A percentile compares a stretch with the other conserved stretches of the same genome.
Evolutionary conservation across 2,797 vertebrate species (phyloP).

Genomic region (Chanos chanos): DNA sequence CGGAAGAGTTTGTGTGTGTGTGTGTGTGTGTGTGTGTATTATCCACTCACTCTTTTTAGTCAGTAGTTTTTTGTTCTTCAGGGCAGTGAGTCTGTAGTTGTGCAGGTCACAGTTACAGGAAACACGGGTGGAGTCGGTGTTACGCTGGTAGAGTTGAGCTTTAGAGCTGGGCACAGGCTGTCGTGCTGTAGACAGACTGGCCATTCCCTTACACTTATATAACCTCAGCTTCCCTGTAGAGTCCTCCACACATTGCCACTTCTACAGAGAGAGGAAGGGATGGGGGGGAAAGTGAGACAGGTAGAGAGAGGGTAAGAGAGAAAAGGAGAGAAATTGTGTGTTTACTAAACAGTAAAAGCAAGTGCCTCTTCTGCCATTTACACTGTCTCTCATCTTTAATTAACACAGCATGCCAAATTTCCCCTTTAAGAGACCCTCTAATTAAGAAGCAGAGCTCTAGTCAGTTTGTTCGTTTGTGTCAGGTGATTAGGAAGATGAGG

Average conservation of each 20-base stretch:
- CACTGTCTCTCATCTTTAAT: conserved; percentile 26
- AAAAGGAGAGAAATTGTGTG: conserved; percentile 15
- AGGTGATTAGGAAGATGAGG: conserved; percentile 19
- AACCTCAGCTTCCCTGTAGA: conserved; percentile 82
- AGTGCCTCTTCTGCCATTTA: conserved; percentile 1
- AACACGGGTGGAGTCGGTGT: conserved; percentile 30
- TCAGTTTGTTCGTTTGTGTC: conserved; percentile 9
- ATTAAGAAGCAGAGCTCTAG: conserved; percentile 10
- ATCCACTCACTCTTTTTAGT: conserved; percentile 84
- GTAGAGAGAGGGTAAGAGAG: not conserved
- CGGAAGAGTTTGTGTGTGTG: not conserved
- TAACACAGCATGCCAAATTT: conserved; percentile 18
- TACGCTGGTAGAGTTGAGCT: conserved; percentile 71
- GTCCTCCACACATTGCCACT: conserved; percentile 97
- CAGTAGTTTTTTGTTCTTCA: conserved; percentile 79
- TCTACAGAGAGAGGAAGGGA: conserved; percentile 63
- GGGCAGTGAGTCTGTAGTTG: conserved; percentile 63
- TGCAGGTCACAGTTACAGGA: conserved; percentile 76
- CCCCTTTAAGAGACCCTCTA: conserved; percentile 31
- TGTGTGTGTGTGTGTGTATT: not conserved
- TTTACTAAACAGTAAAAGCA: conserved; percentile 28
- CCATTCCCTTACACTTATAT: conserved; percentile 83
- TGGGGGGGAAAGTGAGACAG: conserved; percentile 2
- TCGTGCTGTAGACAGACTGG: conserved; percentile 41
- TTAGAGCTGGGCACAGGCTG: conserved; percentile 69